Evolutionary conservation across 2,113 vertebrate genomes (phyloP).

Genomic region (Phocoena phocoena): DNA sequence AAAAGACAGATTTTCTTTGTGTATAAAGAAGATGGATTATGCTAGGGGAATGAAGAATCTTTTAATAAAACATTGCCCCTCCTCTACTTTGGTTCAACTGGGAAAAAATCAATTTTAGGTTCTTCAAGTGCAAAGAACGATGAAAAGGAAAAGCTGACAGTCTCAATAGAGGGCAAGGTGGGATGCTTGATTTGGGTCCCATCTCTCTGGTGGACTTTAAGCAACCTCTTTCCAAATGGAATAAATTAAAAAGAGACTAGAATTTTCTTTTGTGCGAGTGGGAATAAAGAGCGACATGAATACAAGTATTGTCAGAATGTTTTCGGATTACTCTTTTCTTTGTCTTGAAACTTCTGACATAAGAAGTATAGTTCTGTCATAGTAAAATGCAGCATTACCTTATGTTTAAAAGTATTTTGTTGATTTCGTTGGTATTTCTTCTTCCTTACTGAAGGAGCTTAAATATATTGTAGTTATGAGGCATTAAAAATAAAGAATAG

Average conservation of each 20-base stretch:
- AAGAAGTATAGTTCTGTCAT: neutral
- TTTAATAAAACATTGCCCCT: constrained; percentile 84
- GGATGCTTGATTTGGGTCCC: constrained; percentile 53
- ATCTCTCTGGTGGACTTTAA: constrained; percentile 75
- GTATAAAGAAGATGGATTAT: constrained; percentile 74
- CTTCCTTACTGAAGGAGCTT: neutral
- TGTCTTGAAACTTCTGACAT: neutral
- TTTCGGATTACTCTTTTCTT: constrained; percentile 18
- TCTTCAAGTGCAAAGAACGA: constrained; percentile 80
- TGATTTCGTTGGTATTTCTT: neutral
- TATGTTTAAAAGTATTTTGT: constrained; percentile 46
- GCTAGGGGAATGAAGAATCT: constrained; percentile 66
- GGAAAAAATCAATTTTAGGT: constrained; percentile 83
- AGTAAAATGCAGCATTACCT: constrained; percentile 2
- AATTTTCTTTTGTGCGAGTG: neutral
- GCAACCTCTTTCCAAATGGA: constrained; percentile 66
- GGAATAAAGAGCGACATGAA: constrained; percentile 53
- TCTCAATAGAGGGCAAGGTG: constrained; percentile 77
- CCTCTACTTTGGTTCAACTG: constrained; percentile 75
- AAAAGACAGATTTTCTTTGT: constrained; percentile 78
- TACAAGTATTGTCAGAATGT: constrained; percentile 6
- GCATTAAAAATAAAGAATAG: neutral
- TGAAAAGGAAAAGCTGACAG: constrained; percentile 81
- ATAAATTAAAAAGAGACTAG: constrained; percentile 70
- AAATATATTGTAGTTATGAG: neutral